phyloP scores from a whole-genome alignment of 1,140 invertebrate species.

The Campoletis sonorensis region DNA sequence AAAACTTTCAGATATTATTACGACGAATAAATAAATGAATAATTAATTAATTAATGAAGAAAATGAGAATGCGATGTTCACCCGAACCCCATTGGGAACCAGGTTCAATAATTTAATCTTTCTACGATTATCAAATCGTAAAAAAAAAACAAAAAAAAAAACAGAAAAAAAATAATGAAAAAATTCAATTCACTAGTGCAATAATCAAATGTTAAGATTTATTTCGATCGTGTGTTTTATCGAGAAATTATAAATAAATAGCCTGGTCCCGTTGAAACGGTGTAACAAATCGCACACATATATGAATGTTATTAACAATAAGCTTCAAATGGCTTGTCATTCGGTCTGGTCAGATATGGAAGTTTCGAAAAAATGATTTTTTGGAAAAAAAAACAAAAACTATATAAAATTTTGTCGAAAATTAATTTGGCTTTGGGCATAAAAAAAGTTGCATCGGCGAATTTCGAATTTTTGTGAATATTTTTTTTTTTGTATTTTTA shows the following conservation, averaged over 20 bases:
- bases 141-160: slow-evolving; percentile 39
- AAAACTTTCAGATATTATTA: slow-evolving; percentile 46
- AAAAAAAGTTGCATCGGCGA: neutral
- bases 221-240: slow-evolving; percentile 45
- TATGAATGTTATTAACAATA: slow-evolving; percentile 35
- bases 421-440: neutral
- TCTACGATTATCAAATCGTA: too few species aligned
- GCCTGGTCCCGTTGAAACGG: neutral
- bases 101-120: slow-evolving; percentile 70
- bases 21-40: slow-evolving; percentile 21
- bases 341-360: slow-evolving; percentile 50
- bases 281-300: slow-evolving; percentile 27
- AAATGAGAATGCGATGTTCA: too few species aligned
- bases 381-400: slow-evolving; percentile 6
- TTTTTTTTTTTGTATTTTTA: neutral
- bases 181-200: slow-evolving; percentile 16
- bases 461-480: neutral
- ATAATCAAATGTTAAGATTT: slow-evolving; percentile 47
- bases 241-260: neutral
- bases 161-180: neutral
- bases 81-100: too few species aligned
- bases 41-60: neutral
- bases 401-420: neutral
- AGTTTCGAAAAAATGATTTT: neutral
- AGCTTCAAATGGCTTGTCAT: slow-evolving; percentile 48